These are phyloP conservation scores for Dissostichus mawsoni DNA, from an alignment of 2,113 vertebrate species.

Conservation along the genomic window DNA sequence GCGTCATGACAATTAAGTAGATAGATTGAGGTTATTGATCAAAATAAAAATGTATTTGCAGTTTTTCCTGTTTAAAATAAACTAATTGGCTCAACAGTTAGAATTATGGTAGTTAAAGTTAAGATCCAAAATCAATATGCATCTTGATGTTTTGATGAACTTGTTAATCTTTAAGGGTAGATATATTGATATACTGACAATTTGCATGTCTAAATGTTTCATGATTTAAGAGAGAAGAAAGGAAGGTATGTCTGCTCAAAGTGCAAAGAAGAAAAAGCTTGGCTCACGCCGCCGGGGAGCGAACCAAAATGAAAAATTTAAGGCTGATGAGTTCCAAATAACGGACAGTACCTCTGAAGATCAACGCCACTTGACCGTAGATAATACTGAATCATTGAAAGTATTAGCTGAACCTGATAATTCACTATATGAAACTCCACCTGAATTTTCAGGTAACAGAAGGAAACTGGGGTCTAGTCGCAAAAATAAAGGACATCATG, in stretches of 20 bases:
- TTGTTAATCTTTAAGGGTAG: neutral
- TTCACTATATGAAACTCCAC: slow-evolving; percentile 18
- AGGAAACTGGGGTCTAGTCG: slow-evolving; percentile 66
- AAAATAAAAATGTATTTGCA: neutral
- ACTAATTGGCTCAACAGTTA: too few relatives aligned
- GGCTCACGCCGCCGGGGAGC: slow-evolving; percentile 74
- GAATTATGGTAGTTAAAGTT: neutral
- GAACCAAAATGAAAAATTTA: slow-evolving; percentile 38
- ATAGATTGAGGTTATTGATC: neutral
- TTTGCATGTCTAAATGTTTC: slow-evolving; percentile 44
- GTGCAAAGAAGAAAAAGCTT: slow-evolving; percentile 80
- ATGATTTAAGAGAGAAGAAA: slow-evolving; percentile 68
- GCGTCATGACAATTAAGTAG: neutral
- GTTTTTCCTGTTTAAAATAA: neutral
- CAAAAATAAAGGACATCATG: slow-evolving; percentile 31
- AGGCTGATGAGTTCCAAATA: slow-evolving; percentile 9
- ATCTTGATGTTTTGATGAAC: neutral
- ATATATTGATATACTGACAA: slow-evolving; percentile 10
- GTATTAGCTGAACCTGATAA: neutral
- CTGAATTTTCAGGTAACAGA: slow-evolving; percentile 22
- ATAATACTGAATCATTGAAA: slow-evolving; percentile 1
- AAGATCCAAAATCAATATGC: neutral
- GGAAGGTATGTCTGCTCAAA: slow-evolving; percentile 72
- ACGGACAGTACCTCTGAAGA: neutral
- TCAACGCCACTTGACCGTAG: neutral